Evolutionary conservation across 2,113 vertebrate genomes (phyloP), one percentile per base, ranked within the genome.

Genomic region (Mormyrus iriodes): DNA sequence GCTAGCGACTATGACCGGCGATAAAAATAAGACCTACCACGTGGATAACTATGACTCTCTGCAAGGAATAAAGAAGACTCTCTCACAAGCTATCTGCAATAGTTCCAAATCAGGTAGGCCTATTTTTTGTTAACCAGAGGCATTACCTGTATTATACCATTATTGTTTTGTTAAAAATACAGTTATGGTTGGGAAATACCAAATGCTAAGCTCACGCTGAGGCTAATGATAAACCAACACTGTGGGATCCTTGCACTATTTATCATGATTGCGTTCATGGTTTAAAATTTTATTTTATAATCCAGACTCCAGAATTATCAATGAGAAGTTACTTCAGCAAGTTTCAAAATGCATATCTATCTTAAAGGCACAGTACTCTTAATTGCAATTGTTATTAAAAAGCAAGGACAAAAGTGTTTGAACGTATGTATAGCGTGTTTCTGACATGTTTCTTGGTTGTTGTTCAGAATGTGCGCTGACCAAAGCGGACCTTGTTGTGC

Each of bases 401-500:
- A 69, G 27, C 61, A 69, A 31, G 31, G 61, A 31, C 61, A 31
- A 69, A 31, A 69, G 10, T 69, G n/a, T 3, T 4, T 31, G 3
- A 69, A 69, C 73, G 42, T 19, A 39, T 39, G 73, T 19, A 42
- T 42, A 2, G 0, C 17, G 31, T 35, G 31, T 76, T 76, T 84
- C n/a, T 86, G 13, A 88, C 4, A 21, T 35, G 19, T 46, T 42
- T 69, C 69, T 13, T 61, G 27, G 9, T 87, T 13, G 19, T 90
- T 87, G 89, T 89, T 15, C 91, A 97, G 96, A 83, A 88, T 97
- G 97, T 93, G 87, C 89, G 2, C 94, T 92, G 19, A 89, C 91
- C 61, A 2, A 92, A 76, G 94, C 95, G 5, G 96, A 97, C 90
- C 91, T 97, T 91, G 94, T 97, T 52, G 94, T 97, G 91, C 91